Percentiles rank a stretch among this genome's conserved stretches.
phyloP scores from a whole-genome alignment of 2,888 invertebrate species.

The Xanthorhoe spadicearia region DNA sequence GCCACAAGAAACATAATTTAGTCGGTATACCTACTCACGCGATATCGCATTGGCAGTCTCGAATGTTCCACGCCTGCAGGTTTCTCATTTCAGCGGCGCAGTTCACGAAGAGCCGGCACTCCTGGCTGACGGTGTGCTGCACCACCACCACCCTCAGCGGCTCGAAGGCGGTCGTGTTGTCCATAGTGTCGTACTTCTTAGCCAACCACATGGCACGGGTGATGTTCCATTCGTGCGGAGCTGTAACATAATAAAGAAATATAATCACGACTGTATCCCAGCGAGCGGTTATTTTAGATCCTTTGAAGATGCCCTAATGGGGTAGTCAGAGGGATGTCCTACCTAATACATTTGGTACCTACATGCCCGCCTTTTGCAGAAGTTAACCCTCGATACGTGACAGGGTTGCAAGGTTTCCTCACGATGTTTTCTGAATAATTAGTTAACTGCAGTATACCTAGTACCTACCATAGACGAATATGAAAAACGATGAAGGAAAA shows the following conservation, averaged over 20 bases:
- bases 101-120: constrained; percentile 58
- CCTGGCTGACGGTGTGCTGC: constrained; percentile 66
- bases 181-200: constrained; percentile 36
- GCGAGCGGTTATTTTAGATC: not conserved
- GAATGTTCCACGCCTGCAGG: constrained; percentile 59
- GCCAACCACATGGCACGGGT: constrained; percentile 72
- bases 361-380: too few relatives aligned
- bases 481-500: too few relatives aligned
- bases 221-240: constrained; percentile 72
- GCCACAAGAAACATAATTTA: too few relatives aligned
- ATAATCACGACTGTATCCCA: too few relatives aligned
- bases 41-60: constrained; percentile 40
- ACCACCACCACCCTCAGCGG: constrained; percentile 69
- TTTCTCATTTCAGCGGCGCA: constrained; percentile 68
- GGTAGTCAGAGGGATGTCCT: too few relatives aligned
- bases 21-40: constrained; percentile 49
- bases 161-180: constrained; percentile 46
- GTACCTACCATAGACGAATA: too few relatives aligned
- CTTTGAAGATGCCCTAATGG: too few relatives aligned
- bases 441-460: too few relatives aligned
- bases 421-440: too few relatives aligned
- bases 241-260: constrained; percentile 49
- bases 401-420: too few relatives aligned
- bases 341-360: too few relatives aligned
- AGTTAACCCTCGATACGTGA: too few relatives aligned